Evolutionary conservation across 2,888 invertebrate species (phyloP).

Genomic region (Meandrusa payeni): DNA sequence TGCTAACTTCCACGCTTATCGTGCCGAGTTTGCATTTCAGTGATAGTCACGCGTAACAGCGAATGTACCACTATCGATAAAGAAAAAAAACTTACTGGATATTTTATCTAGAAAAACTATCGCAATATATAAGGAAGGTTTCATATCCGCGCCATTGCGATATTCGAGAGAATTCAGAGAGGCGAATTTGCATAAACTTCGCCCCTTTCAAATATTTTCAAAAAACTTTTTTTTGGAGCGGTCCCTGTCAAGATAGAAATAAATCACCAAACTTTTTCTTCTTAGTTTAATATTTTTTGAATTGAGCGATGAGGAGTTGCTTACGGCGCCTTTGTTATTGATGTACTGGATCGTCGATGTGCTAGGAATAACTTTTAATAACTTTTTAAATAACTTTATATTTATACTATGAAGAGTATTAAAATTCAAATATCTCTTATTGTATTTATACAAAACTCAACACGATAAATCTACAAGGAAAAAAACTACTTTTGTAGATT

Average conservation of each 20-base stretch:
- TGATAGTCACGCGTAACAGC: constrained; percentile 19
- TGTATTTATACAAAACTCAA: too few species aligned
- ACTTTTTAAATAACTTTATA: too few species aligned
- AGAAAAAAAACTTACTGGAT: constrained; percentile 8
- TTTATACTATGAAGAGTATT: too few species aligned
- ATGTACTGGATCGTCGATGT: not conserved
- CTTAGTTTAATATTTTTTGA: constrained; percentile 15
- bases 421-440: too few species aligned
- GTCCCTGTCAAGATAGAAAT: constrained; percentile 21
- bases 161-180: constrained; percentile 12
- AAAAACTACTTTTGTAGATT: too few species aligned
- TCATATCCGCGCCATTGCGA: constrained; percentile 6
- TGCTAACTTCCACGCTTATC: constrained; percentile 34
- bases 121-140: constrained; percentile 6
- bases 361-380: not conserved
- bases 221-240: constrained; percentile 22
- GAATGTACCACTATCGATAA: too few species aligned
- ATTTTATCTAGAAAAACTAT: constrained; percentile 16
- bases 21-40: constrained; percentile 19
- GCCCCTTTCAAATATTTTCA: constrained; percentile 23
- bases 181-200: constrained; percentile 20
- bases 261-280: constrained; percentile 21
- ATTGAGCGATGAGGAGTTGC: constrained; percentile 13
- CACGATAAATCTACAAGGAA: too few species aligned
- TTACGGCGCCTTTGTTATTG: constrained; percentile 7